Percentiles rank a stretch among this genome's conserved stretches.
These are phyloP conservation scores for Drosophila littoralis DNA, from an alignment of 1,140 invertebrate genomes.

Conservation along the genomic window DNA sequence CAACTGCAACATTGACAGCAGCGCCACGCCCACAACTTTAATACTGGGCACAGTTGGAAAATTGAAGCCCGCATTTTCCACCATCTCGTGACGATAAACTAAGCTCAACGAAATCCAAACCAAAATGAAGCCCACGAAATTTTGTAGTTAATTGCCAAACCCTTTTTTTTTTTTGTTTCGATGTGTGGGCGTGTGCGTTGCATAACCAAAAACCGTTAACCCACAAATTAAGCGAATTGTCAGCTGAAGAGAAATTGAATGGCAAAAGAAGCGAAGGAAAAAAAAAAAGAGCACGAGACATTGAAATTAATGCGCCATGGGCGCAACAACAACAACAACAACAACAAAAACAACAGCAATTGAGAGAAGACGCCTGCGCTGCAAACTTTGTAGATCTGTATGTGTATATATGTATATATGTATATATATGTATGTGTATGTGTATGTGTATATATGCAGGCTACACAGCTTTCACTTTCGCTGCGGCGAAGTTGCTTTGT, in stretches of 20 bases:
- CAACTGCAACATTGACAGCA: conserved; percentile 45
- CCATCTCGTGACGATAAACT: conserved; percentile 68
- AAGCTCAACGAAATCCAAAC: conserved; percentile 37
- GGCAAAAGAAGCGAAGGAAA: conserved; percentile 33
- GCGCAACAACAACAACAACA: conserved; percentile 24
- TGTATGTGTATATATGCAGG: conserved; percentile 25
- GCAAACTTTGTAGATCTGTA: conserved; percentile 35
- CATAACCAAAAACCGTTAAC: conserved; percentile 57
- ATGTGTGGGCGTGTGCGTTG: conserved; percentile 54
- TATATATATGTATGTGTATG: conserved; percentile 14
- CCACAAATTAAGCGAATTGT: conserved; percentile 39
- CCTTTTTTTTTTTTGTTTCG: conserved; percentile 12
- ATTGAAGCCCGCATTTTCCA: conserved; percentile 78
- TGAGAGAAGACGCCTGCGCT: conserved; percentile 23
- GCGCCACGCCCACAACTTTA: conserved; percentile 70
- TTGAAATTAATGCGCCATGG: conserved; percentile 51
- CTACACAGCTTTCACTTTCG: conserved; percentile 80
- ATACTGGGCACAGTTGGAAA: conserved; percentile 75
- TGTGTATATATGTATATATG: conserved; percentile 39
- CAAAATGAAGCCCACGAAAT: conserved; percentile 32
- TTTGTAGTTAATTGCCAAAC: conserved; percentile 49
- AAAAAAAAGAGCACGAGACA: conserved; percentile 49
- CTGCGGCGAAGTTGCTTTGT: conserved; percentile 64
- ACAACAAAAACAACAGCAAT: conserved; percentile 33
- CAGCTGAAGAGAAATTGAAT: conserved; percentile 45